Conservation (phyloP, 2,797 vertebrate genomes). For the Aulostomus chinensis region DNA sequence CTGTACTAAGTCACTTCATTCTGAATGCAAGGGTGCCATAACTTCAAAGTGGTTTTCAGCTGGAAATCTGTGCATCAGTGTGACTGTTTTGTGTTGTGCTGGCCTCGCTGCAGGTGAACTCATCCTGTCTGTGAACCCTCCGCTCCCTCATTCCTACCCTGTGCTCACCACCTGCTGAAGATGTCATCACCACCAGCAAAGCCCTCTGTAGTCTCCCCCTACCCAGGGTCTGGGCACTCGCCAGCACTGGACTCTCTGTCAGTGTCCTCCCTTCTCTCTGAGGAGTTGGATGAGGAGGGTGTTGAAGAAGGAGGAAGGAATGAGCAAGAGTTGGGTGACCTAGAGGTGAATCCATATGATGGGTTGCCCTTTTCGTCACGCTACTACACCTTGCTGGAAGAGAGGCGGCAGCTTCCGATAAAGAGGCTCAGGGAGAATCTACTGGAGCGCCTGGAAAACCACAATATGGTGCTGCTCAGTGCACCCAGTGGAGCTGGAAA, state of each 20-base stretch:
- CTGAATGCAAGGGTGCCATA: too few species aligned
- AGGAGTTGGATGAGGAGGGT: conserved; percentile 69
- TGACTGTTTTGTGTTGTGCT: background rate
- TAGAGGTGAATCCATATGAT: conserved; percentile 95
- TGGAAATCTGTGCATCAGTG: too few species aligned
- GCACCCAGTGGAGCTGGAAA: conserved; percentile 86
- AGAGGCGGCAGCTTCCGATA: conserved; percentile 80
- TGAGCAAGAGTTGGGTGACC: conserved; percentile 70
- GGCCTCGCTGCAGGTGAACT: conserved; percentile 58
- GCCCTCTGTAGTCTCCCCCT: conserved; percentile 2
- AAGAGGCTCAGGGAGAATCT: conserved; percentile 85
- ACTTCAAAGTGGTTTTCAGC: too few species aligned
- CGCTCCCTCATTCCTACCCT: conserved; percentile 1
- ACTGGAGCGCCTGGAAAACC: conserved; percentile 86
- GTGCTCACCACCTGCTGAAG: conserved; percentile 7
- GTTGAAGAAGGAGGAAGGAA: conserved; percentile 39
- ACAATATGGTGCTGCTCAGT: conserved; percentile 86
- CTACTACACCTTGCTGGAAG: conserved; percentile 88
- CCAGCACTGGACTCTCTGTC: conserved; percentile 74
- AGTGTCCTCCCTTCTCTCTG: conserved; percentile 76
- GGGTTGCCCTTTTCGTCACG: conserved; percentile 93
- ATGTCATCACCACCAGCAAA: conserved; percentile 62
- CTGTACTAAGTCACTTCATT: too few species aligned
- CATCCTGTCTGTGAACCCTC: conserved; percentile 26
- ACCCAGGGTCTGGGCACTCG: conserved; percentile 4